Evolutionary conservation across 2,888 invertebrate genomes (phyloP).

Genomic region (Autographa pulchrina): DNA sequence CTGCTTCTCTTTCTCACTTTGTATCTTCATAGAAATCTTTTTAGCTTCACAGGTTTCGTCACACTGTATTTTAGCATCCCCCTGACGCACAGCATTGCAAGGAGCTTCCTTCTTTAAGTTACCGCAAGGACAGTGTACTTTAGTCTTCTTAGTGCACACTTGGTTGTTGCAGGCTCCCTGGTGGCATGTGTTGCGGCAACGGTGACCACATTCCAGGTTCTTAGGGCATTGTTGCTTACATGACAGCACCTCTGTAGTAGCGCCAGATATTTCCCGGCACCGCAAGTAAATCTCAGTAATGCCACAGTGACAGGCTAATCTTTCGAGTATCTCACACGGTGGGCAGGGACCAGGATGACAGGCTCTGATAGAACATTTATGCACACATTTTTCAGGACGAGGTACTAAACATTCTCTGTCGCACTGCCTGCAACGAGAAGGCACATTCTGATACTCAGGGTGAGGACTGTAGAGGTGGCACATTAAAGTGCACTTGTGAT

Average conservation of each 20-base stretch:
- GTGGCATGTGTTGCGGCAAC: constrained; percentile 93
- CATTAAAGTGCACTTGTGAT: constrained; percentile 92
- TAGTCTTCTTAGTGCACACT: constrained; percentile 94
- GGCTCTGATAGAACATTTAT: constrained; percentile 91
- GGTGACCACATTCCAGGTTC: constrained; percentile 96
- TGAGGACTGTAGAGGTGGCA: constrained; percentile 91
- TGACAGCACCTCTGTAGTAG: constrained; percentile 85
- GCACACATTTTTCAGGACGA: constrained; percentile 93
- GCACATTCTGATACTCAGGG: constrained; percentile 83
- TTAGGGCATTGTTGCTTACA: constrained; percentile 97
- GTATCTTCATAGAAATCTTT: constrained; percentile 86
- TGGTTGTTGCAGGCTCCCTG: constrained; percentile 92
- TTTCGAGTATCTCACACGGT: constrained; percentile 92
- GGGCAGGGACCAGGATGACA: constrained; percentile 94
- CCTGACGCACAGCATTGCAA: constrained; percentile 89
- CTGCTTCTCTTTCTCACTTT: constrained; percentile 88
- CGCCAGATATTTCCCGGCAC: constrained; percentile 91
- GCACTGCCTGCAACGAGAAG: constrained; percentile 81
- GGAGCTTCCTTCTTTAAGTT: constrained; percentile 92
- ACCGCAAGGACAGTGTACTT: constrained; percentile 94
- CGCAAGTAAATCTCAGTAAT: constrained; percentile 93
- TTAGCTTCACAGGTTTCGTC: constrained; percentile 91
- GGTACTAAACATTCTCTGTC: constrained; percentile 89
- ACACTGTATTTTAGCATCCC: constrained; percentile 88
- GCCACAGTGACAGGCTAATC: constrained; percentile 95